phyloP scores from a whole-genome alignment of 2,113 vertebrate species.

The Bolborhynchus lineola region DNA sequence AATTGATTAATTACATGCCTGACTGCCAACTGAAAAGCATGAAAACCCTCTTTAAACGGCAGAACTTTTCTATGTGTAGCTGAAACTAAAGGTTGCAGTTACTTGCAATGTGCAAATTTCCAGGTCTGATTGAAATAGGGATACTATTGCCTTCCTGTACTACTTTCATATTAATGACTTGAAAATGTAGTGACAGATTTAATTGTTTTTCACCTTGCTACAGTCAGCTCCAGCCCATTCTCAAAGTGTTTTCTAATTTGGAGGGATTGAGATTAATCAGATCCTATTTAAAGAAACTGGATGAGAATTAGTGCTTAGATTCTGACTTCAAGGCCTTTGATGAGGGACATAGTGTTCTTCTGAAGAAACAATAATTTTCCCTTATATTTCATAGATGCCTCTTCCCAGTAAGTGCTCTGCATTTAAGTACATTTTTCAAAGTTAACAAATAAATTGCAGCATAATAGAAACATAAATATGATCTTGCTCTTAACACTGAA shows the following conservation, averaged over 20 bases:
- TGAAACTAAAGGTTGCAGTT: not conserved
- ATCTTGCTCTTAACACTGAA: not conserved
- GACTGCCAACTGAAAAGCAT: not conserved
- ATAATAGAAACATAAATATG: constrained; percentile 8
- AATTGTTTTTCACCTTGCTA: constrained; percentile 28
- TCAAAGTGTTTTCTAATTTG: not conserved
- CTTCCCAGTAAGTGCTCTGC: not conserved
- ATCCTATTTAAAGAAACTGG: not conserved
- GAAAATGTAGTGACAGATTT: not conserved
- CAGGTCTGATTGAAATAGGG: not conserved
- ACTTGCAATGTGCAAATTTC: not conserved
- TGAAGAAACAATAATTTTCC: not conserved
- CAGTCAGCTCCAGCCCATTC: not conserved
- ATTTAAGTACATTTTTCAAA: not conserved
- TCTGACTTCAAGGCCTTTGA: not conserved
- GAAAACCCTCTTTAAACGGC: not conserved
- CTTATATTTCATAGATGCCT: not conserved
- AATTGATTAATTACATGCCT: constrained; percentile 32
- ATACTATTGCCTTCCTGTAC: not conserved
- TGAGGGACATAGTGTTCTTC: not conserved
- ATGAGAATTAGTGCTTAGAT: not conserved
- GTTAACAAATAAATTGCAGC: constrained; percentile 31
- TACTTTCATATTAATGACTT: constrained; percentile 8
- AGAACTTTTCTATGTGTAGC: not conserved
- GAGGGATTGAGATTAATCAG: not conserved